These are phyloP conservation scores for Ormyrus labotus DNA, from an alignment of 2,888 invertebrate species.

Conservation along the genomic window DNA sequence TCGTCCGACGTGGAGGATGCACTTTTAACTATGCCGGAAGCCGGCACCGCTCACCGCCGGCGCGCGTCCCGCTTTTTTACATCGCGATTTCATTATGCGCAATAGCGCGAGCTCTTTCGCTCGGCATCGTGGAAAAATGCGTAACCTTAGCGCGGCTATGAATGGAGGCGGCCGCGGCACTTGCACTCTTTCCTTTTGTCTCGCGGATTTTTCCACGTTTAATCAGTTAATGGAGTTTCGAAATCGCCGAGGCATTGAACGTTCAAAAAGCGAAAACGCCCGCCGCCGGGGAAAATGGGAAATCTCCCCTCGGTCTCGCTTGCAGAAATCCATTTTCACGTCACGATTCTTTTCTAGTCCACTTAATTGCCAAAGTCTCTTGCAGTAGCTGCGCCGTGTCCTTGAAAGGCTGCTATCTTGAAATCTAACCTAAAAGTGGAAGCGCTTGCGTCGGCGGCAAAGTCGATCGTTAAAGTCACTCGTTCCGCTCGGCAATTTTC, in stretches of 20 bases:
- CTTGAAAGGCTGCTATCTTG: constrained; percentile 46
- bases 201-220: constrained; percentile 6
- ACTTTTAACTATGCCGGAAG: constrained; percentile 42
- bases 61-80: constrained; percentile 21
- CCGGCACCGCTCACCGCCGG: neutral
- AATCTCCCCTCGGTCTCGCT: constrained; percentile 32
- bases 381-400: constrained; percentile 9
- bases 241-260: constrained; percentile 27
- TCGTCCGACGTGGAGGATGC: constrained; percentile 21
- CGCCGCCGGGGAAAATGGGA: neutral
- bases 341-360: constrained; percentile 52
- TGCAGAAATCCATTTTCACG: constrained; percentile 45
- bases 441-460: constrained; percentile 14
- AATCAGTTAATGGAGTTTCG: constrained; percentile 34
- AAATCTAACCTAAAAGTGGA: constrained; percentile 56
- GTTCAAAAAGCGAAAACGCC: constrained; percentile 5
- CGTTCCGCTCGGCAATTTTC: constrained; percentile 56
- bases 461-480: constrained; percentile 53
- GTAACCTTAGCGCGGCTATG: constrained; percentile 28
- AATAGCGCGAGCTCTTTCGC: neutral
- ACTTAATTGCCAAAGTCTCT: constrained; percentile 51
- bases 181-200: constrained; percentile 35
- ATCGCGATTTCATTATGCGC: constrained; percentile 43
- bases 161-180: constrained; percentile 9
- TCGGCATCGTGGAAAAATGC: constrained; percentile 37